Evolutionary conservation across 2,797 vertebrate species (phyloP).

Genomic region (Cyclura pinguis): DNA sequence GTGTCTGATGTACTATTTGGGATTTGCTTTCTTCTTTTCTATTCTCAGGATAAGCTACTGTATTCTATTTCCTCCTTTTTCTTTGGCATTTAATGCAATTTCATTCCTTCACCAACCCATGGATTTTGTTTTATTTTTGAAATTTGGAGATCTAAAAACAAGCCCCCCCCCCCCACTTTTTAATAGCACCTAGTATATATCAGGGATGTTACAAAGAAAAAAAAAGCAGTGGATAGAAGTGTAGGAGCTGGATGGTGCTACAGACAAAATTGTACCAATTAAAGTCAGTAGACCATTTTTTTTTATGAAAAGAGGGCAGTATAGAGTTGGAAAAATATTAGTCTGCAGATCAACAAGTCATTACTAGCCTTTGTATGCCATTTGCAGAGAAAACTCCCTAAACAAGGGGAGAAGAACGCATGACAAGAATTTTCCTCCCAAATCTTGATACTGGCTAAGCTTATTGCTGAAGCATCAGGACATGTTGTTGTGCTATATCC

Average conservation of each 20-base stretch:
- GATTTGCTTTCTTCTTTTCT: not conserved
- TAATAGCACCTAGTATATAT: not conserved
- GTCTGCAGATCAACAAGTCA: not conserved
- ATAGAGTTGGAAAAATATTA: not conserved
- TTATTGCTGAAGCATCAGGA: not conserved
- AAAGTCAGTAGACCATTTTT: not conserved
- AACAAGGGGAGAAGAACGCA: not conserved
- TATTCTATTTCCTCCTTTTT: not conserved
- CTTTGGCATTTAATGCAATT: too few relatives aligned
- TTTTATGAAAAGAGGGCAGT: not conserved
- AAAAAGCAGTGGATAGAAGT: not conserved
- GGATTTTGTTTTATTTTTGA: not conserved
- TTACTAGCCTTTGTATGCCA: not conserved
- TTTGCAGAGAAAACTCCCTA: not conserved
- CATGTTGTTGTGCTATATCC: not conserved
- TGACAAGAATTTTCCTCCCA: not conserved
- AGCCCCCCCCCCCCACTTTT: not conserved
- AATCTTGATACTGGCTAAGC: not conserved
- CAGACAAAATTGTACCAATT: not conserved
- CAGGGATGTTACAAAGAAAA: not conserved
- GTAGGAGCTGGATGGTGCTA: not conserved
- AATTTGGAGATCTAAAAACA: not conserved
- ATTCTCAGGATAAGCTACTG: not conserved
- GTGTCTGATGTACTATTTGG: not conserved
- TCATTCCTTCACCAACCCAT: not conserved